Base-by-base conservation (phyloP, 1,140 invertebrate species). In the Drosophila santomea region DNA sequence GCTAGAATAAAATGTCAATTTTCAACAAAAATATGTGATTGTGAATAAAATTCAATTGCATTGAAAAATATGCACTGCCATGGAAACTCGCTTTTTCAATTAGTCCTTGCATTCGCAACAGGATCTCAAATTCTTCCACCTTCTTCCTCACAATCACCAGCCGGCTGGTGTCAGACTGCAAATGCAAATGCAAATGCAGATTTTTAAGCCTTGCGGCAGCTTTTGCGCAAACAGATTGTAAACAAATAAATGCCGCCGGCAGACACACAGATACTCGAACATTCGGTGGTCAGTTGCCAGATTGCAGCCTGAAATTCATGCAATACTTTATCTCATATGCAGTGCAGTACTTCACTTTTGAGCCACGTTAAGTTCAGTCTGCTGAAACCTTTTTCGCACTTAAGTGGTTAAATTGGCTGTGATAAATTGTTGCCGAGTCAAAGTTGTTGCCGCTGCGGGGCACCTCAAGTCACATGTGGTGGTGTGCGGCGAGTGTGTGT, bases 381-480 rank as follows among this genome's bases (percentile, higher is more conserved):
- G 56, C 76, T 36, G 62, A 71, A 80, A 83, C 79, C 76, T 89
- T 83, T 89, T 89, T 84, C 80, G 71, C 80, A 89, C 84, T 88
- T 88, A 88, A 88, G 84, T 89, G 84, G 84, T 89, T 88, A 88
- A 88, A 88, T 88, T 89, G 84, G 80, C 80, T 83, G 84, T 88
- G 84, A 88, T 88, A 89, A 88, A 88, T 88, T 89, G 84, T 88
- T 78, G 80, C 72, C 63, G 80, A 71, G 76, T 88, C 76, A 89
- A 83, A 89, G 84, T 83, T 78, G 73, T 62, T 89, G 79, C 45
- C 71, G 44, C 78, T 67, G 75, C 67, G 84, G 84, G 82, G 57
- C 78, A 78, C 82, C 82, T 85, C 80, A 72, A 84, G 80, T 83
- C 80, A 58, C 51, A 64, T 58, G 63, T 47, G 55, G 48, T 15